These are phyloP conservation scores for Brachionus sp. DNA, from an alignment of 1,140 invertebrate species.

Conservation along the genomic window DNA sequence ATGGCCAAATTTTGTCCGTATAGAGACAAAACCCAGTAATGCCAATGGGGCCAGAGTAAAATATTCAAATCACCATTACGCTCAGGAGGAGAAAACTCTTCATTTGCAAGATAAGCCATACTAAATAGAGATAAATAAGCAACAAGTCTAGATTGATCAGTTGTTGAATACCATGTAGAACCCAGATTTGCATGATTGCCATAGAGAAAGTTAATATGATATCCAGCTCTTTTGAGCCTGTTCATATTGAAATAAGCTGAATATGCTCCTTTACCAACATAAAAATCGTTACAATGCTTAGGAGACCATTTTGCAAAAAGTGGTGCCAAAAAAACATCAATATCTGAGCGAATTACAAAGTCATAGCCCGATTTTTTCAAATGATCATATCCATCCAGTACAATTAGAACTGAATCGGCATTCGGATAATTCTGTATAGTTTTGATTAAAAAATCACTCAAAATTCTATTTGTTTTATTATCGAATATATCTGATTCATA, in stretches of 20 bases:
- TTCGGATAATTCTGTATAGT: background rate
- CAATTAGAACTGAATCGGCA: constrained; percentile 30
- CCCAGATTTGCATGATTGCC: background rate
- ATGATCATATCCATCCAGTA: constrained; percentile 33
- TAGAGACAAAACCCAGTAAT: constrained; percentile 26
- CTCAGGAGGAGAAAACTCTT: constrained; percentile 41
- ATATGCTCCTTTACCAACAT: constrained; percentile 38
- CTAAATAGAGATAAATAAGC: constrained; percentile 29
- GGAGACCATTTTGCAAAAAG: constrained; percentile 24
- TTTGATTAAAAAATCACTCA: background rate
- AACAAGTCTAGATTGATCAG: constrained; percentile 41
- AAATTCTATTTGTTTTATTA: background rate
- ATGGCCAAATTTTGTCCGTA: constrained; percentile 13
- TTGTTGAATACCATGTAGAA: constrained; percentile 31
- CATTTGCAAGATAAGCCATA: constrained; percentile 8
- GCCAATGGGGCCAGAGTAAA: constrained; percentile 14
- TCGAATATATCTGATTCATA: background rate
- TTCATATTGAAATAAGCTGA: background rate
- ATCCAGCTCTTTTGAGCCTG: background rate
- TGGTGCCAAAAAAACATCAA: constrained; percentile 41
- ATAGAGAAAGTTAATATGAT: background rate
- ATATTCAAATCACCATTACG: background rate
- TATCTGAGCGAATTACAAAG: constrained; percentile 19
- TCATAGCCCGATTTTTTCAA: constrained; percentile 23
- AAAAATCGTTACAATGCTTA: constrained; percentile 19